These are phyloP conservation scores for Microtus oregoni DNA, from an alignment of 2,113 vertebrate genomes.

Conservation along the genomic window DNA sequence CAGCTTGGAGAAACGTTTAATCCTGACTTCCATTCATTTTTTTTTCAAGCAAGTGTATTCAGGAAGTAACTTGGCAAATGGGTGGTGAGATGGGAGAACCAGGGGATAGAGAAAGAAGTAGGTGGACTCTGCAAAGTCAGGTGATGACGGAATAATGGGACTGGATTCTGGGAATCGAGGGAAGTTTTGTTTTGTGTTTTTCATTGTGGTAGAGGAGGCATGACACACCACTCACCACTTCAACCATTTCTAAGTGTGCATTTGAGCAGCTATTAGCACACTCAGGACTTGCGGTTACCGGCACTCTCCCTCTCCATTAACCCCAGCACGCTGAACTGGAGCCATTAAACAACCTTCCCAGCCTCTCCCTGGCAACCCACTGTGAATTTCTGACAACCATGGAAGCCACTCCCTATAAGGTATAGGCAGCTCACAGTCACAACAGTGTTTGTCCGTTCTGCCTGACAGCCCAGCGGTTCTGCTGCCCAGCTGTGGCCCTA, in stretches of 20 bases:
- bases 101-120: neutral
- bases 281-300: neutral
- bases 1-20: neutral
- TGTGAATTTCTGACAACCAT: conserved; percentile 16
- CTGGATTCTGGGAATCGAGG: neutral
- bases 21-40: neutral
- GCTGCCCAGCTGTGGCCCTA: neutral
- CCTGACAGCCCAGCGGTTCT: neutral
- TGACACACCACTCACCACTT: neutral
- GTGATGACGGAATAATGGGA: neutral
- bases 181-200: neutral
- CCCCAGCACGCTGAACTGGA: neutral
- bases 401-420: neutral
- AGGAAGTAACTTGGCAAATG: neutral
- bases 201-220: neutral
- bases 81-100: neutral
- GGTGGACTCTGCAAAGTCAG: neutral
- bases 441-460: neutral
- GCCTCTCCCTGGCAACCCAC: neutral
- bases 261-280: neutral
- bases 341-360: neutral
- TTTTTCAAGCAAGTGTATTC: neutral
- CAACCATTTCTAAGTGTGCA: neutral
- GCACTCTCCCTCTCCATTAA: neutral
- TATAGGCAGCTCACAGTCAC: neutral